A percentile compares a stretch with the other conserved stretches of the same genome.
Conservation (phyloP, 2,888 invertebrate species). For the Venusia cambrica region DNA sequence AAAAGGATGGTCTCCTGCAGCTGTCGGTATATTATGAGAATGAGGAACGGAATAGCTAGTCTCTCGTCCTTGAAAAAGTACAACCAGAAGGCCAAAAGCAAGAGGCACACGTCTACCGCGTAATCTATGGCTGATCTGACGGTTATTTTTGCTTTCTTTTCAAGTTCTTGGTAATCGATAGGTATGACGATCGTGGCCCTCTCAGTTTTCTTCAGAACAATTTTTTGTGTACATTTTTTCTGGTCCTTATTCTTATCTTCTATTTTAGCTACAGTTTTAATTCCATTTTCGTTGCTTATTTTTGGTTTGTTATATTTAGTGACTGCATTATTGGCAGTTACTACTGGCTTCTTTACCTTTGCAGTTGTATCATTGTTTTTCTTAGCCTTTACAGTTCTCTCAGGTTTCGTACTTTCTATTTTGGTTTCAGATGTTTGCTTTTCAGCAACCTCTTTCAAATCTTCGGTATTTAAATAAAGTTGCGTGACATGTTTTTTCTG, state of each 20-base stretch:
- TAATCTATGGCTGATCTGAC: conserved; percentile 87
- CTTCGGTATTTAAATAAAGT: conserved; percentile 83
- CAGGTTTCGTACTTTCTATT: conserved; percentile 39
- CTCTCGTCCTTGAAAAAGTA: conserved; percentile 90
- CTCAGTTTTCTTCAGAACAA: conserved; percentile 64
- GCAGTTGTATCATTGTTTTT: conserved; percentile 37
- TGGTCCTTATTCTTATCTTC: conserved; percentile 36
- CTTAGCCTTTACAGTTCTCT: conserved; percentile 39
- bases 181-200: conserved; percentile 72
- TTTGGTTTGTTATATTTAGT: conserved; percentile 36
- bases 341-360: conserved; percentile 29
- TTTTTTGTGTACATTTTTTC: conserved; percentile 50
- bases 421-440: conserved; percentile 60
- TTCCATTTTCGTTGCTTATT: conserved; percentile 23
- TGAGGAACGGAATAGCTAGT: conserved; percentile 89
- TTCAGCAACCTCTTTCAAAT: conserved; percentile 81
- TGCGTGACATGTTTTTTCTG: conserved; percentile 71
- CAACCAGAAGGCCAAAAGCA: conserved; percentile 89
- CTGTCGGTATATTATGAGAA: conserved; percentile 88
- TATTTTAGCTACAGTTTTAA: conserved; percentile 24
- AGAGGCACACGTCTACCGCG: conserved; percentile 86
- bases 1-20: conserved; percentile 83
- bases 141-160: conserved; percentile 83
- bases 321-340: conserved; percentile 36
- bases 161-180: conserved; percentile 77